Percentiles rank a stretch among this genome's conserved stretches.
phyloP scores from a whole-genome alignment of 2,113 vertebrate genomes.

The Ammodytes dubius region DNA sequence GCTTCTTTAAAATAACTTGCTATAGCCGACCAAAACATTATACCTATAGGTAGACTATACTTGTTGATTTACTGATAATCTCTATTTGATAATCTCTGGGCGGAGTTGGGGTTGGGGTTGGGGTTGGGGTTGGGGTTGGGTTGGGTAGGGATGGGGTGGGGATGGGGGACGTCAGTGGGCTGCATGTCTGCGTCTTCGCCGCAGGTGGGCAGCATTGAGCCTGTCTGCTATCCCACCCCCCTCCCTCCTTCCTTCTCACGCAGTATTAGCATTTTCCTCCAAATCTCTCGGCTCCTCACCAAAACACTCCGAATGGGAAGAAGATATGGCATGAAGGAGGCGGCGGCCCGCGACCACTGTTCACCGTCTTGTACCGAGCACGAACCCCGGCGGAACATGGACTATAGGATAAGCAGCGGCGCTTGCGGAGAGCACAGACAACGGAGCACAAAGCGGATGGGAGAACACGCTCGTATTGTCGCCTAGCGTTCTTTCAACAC shows the following conservation, averaged over 20 bases:
- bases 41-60: no score
- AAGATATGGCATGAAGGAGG: slow-evolving; percentile 86
- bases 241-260: slow-evolving; percentile 19
- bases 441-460: slow-evolving; percentile 77
- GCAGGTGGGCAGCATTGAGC: slow-evolving; percentile 79
- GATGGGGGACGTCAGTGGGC: neutral
- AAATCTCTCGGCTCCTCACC: slow-evolving; percentile 71
- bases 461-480: slow-evolving; percentile 64
- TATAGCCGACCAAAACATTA: no score
- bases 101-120: neutral
- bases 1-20: no score
- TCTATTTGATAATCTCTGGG: neutral
- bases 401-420: slow-evolving; percentile 71
- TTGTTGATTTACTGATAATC: no score
- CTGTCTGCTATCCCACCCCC: slow-evolving; percentile 2
- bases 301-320: slow-evolving; percentile 78
- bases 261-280: slow-evolving; percentile 53
- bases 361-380: slow-evolving; percentile 66
- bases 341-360: slow-evolving; percentile 78
- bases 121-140: neutral
- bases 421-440: slow-evolving; percentile 66
- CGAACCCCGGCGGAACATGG: slow-evolving; percentile 84
- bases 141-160: neutral
- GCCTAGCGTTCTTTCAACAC: slow-evolving; percentile 66
- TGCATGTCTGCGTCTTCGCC: slow-evolving; percentile 51